Evolutionary conservation across 2,113 vertebrate species (phyloP).

Genomic region (Microcebus griseorufus): DNA sequence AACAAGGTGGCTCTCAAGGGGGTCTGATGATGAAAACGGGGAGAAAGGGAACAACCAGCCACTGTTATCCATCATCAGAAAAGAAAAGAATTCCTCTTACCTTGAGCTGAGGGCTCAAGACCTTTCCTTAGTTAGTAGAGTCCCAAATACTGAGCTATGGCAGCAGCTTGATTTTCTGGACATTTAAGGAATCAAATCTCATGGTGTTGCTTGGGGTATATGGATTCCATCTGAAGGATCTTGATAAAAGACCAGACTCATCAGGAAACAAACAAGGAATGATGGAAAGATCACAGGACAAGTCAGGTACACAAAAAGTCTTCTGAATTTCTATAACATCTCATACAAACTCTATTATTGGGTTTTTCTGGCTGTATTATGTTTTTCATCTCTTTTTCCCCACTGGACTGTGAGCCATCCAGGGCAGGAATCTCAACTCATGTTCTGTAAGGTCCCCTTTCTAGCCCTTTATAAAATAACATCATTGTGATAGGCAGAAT

Average conservation of each 20-base stretch:
- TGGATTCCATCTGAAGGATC: neutral
- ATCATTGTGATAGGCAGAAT: neutral
- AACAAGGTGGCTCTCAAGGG: neutral
- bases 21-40: neutral
- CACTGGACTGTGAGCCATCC: neutral
- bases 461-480: neutral
- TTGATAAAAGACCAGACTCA: neutral
- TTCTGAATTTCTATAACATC: neutral
- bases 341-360: neutral
- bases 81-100: neutral
- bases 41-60: neutral
- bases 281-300: neutral
- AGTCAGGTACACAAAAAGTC: neutral
- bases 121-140: neutral
- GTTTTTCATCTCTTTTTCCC: neutral
- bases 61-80: neutral
- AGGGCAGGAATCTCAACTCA: neutral
- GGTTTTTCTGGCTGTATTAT: neutral
- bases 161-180: neutral
- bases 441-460: neutral
- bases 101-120: neutral
- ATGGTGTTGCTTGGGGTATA: neutral
- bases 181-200: neutral
- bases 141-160: neutral
- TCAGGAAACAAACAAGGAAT: neutral